Conservation (phyloP, 2,888 invertebrate species). For the Sisyra nigra region DNA sequence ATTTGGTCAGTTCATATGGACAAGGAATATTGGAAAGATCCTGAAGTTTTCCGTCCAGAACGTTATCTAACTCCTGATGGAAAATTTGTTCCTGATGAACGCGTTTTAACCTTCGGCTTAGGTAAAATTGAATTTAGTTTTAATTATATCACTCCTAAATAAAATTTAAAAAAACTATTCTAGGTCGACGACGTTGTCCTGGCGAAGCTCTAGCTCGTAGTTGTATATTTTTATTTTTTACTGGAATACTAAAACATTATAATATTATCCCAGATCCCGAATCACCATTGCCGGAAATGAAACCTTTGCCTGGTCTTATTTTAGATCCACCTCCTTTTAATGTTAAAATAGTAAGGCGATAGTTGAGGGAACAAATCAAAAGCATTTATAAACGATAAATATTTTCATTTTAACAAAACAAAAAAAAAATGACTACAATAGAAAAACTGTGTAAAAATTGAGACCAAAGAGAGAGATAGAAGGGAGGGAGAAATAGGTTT, state of each 20-base stretch:
- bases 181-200: constrained; percentile 45
- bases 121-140: constrained; percentile 17
- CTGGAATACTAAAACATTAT: constrained; percentile 39
- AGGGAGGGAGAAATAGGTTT: constrained; percentile 10
- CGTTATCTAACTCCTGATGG: constrained; percentile 34
- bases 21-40: constrained; percentile 39
- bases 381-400: no score
- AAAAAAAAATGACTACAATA: no score
- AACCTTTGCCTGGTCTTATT: constrained; percentile 35
- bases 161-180: constrained; percentile 12
- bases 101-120: constrained; percentile 25
- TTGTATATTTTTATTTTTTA: constrained; percentile 42
- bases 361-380: not conserved
- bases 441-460: constrained; percentile 44
- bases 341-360: not conserved
- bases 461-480: constrained; percentile 23
- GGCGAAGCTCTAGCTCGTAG: constrained; percentile 45
- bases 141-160: not conserved
- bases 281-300: constrained; percentile 24
- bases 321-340: constrained; percentile 14
- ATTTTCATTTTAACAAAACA: no score
- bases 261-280: constrained; percentile 27
- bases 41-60: constrained; percentile 44
- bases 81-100: constrained; percentile 19
- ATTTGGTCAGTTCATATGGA: constrained; percentile 37